Evolutionary conservation across 2,888 invertebrate species (phyloP).

Genomic region (Malachius bipustulatus): DNA sequence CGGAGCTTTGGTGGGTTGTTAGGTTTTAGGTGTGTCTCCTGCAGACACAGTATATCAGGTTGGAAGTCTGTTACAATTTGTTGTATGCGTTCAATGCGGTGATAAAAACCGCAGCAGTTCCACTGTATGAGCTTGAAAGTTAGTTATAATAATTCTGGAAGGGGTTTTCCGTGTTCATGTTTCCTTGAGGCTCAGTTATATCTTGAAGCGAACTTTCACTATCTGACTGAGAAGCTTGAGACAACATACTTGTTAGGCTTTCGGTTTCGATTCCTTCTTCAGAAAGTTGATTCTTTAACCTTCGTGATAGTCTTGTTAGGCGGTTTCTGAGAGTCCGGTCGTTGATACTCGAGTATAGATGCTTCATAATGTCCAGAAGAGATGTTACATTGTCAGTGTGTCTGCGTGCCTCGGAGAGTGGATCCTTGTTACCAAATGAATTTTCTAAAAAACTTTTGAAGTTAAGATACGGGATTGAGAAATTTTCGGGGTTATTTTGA

Average conservation of each 20-base stretch:
- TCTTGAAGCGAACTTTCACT: no score
- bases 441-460: slow-evolving; percentile 5
- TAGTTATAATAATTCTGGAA: slow-evolving; percentile 1
- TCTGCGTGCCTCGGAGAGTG: slow-evolving; percentile 5
- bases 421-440: not conserved
- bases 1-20: not conserved
- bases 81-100: slow-evolving; percentile 7
- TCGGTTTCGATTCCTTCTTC: slow-evolving; percentile 6
- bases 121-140: slow-evolving; percentile 5
- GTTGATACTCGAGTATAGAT: slow-evolving; percentile 5
- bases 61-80: slow-evolving; percentile 5
- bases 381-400: slow-evolving; percentile 8
- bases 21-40: not conserved
- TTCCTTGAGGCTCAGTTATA: no score
- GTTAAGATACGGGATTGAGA: slow-evolving; percentile 2
- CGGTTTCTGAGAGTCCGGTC: slow-evolving; percentile 8
- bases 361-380: slow-evolving; percentile 6
- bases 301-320: slow-evolving; percentile 8
- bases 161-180: no score
- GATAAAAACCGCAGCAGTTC: slow-evolving; percentile 9
- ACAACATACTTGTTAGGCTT: slow-evolving; percentile 4
- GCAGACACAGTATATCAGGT: no score
- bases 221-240: not conserved
- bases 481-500: no score
- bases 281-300: slow-evolving; percentile 4